Evolutionary conservation across 2,113 vertebrate species (phyloP).

Genomic region (Trogon surrucura): DNA sequence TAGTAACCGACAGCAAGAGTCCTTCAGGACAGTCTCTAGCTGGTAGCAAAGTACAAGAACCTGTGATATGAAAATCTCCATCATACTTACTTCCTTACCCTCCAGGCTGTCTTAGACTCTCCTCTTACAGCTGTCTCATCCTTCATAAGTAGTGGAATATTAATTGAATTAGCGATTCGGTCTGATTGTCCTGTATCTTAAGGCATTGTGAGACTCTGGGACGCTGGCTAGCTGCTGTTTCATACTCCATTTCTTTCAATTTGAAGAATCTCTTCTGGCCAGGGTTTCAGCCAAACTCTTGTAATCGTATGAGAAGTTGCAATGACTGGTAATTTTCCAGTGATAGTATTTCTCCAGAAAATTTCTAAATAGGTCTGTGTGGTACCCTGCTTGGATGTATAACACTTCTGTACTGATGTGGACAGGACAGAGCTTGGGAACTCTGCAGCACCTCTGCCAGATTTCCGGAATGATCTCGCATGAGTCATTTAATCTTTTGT

Average conservation of each 20-base stretch:
- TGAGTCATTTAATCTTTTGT: conserved; percentile 8
- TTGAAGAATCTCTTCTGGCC: background rate
- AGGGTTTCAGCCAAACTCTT: background rate
- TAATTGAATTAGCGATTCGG: background rate
- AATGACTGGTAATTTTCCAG: background rate
- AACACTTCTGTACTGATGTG: background rate
- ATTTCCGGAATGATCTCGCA: background rate
- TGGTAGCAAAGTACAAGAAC: background rate
- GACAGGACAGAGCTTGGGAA: background rate
- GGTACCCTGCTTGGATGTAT: background rate
- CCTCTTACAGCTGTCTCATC: background rate
- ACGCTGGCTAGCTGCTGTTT: background rate
- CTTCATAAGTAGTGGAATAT: background rate
- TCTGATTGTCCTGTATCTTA: background rate
- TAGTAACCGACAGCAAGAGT: background rate
- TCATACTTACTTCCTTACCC: background rate
- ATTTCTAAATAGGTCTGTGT: background rate
- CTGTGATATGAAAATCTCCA: background rate
- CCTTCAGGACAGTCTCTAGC: background rate
- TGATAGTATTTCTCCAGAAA: background rate
- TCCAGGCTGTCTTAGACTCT: background rate
- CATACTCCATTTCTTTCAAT: background rate
- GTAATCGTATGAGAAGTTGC: background rate
- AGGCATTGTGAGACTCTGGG: background rate
- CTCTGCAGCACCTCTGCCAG: background rate